These are phyloP conservation scores for Sebastes hopkinsi DNA, from an alignment of 2,797 vertebrate species.

Conservation along the genomic window DNA sequence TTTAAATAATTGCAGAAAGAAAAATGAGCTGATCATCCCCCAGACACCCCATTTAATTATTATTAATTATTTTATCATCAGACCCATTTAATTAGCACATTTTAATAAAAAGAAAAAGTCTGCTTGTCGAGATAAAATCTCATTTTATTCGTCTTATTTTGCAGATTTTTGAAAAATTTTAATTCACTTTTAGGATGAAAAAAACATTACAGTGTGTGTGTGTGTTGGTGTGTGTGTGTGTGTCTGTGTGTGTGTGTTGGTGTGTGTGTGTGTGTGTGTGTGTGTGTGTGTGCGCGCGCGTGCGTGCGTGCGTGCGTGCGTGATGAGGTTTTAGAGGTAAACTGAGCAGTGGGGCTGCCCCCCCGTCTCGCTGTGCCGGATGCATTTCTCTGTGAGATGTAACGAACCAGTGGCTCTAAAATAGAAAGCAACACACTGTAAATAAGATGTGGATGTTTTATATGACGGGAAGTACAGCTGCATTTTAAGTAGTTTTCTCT, in stretches of 20 bases:
- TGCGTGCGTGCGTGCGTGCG: not conserved
- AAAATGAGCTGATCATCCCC: constrained; percentile 25
- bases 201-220: not conserved
- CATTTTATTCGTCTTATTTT: constrained; percentile 15
- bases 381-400: constrained; percentile 76
- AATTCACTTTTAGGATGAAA: not conserved
- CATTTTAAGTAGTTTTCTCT: constrained; percentile 2
- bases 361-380: constrained; percentile 40
- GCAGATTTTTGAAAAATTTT: constrained; percentile 2
- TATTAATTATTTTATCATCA: too few relatives aligned
- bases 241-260: too few relatives aligned
- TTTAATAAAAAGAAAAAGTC: constrained; percentile 39
- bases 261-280: not conserved
- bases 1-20: constrained; percentile 21
- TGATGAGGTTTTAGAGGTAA: not conserved
- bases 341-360: constrained; percentile 10
- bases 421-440: constrained; percentile 8
- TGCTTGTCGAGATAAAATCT: constrained; percentile 4
- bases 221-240: too few relatives aligned
- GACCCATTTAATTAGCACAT: not conserved
- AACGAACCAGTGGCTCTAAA: constrained; percentile 44
- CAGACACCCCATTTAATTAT: not conserved
- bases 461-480: not conserved
- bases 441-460: not conserved
- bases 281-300: not conserved